Evolutionary conservation across 2,888 invertebrate species (phyloP).

Genomic region (Ashinkailepas kermadecensis): DNA sequence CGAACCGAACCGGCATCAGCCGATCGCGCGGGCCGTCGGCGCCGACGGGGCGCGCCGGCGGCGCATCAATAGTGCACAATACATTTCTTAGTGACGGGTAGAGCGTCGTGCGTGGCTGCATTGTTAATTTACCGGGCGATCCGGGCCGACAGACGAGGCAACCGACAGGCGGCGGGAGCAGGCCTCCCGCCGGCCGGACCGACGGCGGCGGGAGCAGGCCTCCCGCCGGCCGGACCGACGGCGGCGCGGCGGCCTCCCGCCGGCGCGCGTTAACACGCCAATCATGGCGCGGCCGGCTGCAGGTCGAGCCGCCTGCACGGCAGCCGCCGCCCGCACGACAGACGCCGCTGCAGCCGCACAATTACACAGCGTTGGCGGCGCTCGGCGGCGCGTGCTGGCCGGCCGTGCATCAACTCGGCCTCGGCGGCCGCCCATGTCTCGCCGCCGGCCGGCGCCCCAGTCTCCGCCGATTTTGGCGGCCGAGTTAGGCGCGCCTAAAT

Average conservation of each 20-base stretch:
- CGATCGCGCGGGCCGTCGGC: neutral
- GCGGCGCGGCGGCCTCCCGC: neutral
- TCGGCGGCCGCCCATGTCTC: too few species aligned
- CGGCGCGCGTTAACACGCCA: neutral
- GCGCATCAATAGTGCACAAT: too few species aligned
- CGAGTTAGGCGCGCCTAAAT: too few species aligned
- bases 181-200: neutral
- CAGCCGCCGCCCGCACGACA: neutral
- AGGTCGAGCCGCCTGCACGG: neutral
- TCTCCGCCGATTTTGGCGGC: too few species aligned
- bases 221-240: neutral
- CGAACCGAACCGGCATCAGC: neutral
- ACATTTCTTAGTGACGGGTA: too few species aligned
- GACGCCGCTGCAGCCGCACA: too few species aligned
- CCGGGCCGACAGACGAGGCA: neutral
- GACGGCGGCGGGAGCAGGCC: neutral
- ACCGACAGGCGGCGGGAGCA: neutral
- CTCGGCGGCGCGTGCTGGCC: neutral
- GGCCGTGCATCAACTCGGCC: neutral
- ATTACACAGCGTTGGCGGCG: neutral
- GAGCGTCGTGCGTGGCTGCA: neutral
- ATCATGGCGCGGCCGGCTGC: neutral
- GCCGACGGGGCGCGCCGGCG: too few species aligned
- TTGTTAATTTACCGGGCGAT: neutral
- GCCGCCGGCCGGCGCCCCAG: too few species aligned